A percentile compares a stretch with the other conserved stretches of the same genome.
These are phyloP conservation scores for Macrobrachium rosenbergii DNA, from an alignment of 1,140 invertebrate species.

Conservation along the genomic window DNA sequence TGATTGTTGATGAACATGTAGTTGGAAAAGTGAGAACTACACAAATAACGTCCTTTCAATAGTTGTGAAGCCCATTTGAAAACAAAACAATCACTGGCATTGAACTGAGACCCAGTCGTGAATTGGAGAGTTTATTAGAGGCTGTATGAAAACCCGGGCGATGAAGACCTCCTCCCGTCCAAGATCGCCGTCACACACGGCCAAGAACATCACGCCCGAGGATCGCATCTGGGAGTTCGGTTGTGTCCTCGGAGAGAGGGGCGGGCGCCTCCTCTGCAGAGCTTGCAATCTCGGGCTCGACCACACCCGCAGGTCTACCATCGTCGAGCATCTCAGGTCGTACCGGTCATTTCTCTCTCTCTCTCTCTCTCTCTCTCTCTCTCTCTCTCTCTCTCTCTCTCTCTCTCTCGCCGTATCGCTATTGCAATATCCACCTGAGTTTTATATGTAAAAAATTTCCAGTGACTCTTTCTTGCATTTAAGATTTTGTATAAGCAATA, in stretches of 20 bases:
- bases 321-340: constrained; percentile 65
- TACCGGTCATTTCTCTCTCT: too few relatives aligned
- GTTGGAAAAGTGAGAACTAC: too few relatives aligned
- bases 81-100: too few relatives aligned
- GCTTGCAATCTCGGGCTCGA: constrained; percentile 62
- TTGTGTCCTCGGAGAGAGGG: constrained; percentile 49
- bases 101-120: background rate
- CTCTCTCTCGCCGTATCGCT: constrained; percentile 30
- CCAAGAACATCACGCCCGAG: constrained; percentile 62
- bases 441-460: background rate
- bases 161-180: constrained; percentile 37
- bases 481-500: too few relatives aligned
- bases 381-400: constrained; percentile 38
- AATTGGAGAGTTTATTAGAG: background rate
- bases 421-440: background rate
- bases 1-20: too few relatives aligned
- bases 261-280: constrained; percentile 55
- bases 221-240: constrained; percentile 64
- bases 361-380: background rate
- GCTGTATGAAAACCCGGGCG: background rate
- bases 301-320: constrained; percentile 65
- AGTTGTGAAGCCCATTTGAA: too few relatives aligned
- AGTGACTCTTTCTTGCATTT: too few relatives aligned
- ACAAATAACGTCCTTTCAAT: too few relatives aligned
- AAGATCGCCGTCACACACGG: constrained; percentile 61